Base-by-base conservation (phyloP, 2,113 vertebrate genomes). In the Alouatta palliata region DNA sequence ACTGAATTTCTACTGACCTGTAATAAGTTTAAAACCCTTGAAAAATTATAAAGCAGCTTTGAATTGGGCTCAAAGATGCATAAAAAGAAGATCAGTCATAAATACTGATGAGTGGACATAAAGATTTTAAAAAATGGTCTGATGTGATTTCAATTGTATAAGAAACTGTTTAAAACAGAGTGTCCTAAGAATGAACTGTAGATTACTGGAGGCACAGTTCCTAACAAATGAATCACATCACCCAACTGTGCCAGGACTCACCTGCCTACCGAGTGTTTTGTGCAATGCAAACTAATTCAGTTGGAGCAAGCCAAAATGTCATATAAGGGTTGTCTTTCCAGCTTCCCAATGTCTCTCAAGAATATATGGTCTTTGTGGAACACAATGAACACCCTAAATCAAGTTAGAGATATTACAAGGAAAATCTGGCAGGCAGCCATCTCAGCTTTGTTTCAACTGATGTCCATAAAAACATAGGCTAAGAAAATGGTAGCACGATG, bases 391-490 rank as follows among this genome's bases (percentile, higher is more conserved):
- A 88, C 52, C 95, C 64, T 77, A 97, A 95, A 97, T 91, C 95
- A 97, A 96, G 91, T 95, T 81, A 98, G 96, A 95, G 97, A 98
- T 83, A 97, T 43, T 94, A 92, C 87, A 92, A 97, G 96, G 93
- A 96, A 97, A 92, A 96, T 89, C 87, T 97, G 98, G 98, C 98
- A 98, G 97, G 97, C 97, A 97, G 95, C 83, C 96, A 98, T 54
- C 87, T 97, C 89, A 92, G 97, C 97, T 98, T 98, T 97, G 96
- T 97, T 98, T 97, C 98, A 96, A 91, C 97, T 93, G 90, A 97
- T 95, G 96, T 91, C 95, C 96, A 98, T 98, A 98, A 98, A 98
- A 98, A 66, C 81, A 95, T 0, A 96, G 94, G 90, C 97, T 97
- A 97, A 95, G 97, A 97, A 98, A 87, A 97, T 97, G 96, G 95